Base-by-base conservation (phyloP, 2,113 vertebrate species). In the Origma solitaria region DNA sequence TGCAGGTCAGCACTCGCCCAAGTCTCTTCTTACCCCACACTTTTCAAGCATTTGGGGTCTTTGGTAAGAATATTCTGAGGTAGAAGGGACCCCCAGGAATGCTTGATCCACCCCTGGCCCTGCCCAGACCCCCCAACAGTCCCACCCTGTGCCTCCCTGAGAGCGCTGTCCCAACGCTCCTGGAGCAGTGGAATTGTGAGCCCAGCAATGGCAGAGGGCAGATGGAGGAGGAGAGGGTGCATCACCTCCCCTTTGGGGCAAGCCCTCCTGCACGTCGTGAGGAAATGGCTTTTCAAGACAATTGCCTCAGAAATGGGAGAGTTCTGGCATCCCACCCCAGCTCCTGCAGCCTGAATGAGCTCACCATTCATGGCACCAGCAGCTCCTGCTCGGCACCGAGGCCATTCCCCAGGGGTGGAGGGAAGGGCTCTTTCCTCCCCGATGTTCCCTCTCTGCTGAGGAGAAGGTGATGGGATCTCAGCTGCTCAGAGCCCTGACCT, bases 331-430 rank as follows among this genome's bases (percentile, higher is more conserved):
- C 33, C 1, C 30, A 11, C 3, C 13, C 10, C 40, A 56, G 24
- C 28, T 24, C 27, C 44, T 8, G 7, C 19, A 38, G 30, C 21
- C 45, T 38, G 31, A 7, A 13, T 9, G 21, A 24, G 12, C 5
- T 2, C 9, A 4, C 1, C 4, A 0, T 5, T 33, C 0, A 0
- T 18, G 37, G 19, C 30, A 5, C 17, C 21, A 53, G 45, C 33
- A 65, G 53, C 37, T 65, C 23, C 2, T 18, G 38, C 1, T 51
- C 12, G 57, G 85, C 58, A 7, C 16, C 0, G 0, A 15, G 44
- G 16, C 6, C 28, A 0, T 40, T 62, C 50, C 49, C 38, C 27
- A 9, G 27, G 45, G 31, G 2, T 15, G 8, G 9, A 10, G 21
- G 2, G 18, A 9, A 24, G 11, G 12, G 27, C 0, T 13, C 11